These are phyloP conservation scores for Achroia grisella DNA, from an alignment of 1,140 invertebrate species.

Conservation along the genomic window DNA sequence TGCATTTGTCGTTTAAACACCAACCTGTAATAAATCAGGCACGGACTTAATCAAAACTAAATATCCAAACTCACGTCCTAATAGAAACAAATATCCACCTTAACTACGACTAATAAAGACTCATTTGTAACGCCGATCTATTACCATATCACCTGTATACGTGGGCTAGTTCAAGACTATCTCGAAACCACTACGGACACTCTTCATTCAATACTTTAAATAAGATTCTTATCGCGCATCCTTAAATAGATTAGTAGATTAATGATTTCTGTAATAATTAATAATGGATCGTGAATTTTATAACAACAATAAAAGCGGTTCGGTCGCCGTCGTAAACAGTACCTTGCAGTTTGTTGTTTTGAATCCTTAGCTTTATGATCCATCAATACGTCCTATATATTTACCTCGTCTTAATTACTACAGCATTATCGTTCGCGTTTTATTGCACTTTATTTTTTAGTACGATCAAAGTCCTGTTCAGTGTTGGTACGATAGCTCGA, in stretches of 20 bases:
- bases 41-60: conserved; percentile 11
- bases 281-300: conserved; percentile 72
- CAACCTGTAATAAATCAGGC: conserved; percentile 72
- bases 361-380: conserved; percentile 62
- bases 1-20: conserved; percentile 73
- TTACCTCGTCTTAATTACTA: conserved; percentile 65
- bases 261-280: conserved; percentile 73
- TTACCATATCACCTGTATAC: conserved; percentile 10
- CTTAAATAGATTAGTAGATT: conserved; percentile 73
- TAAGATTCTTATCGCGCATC: conserved; percentile 69
- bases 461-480: conserved; percentile 29
- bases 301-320: conserved; percentile 69
- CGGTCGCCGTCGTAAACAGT: conserved; percentile 54
- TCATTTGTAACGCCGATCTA: conserved; percentile 6
- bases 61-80: conserved; percentile 16
- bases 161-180: conserved; percentile 61
- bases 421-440: conserved; percentile 48
- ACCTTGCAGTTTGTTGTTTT: conserved; percentile 62
- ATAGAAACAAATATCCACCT: conserved; percentile 7
- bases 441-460: conserved; percentile 52
- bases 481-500: conserved; percentile 18
- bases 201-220: conserved; percentile 73
- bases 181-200: conserved; percentile 67
- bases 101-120: conserved; percentile 11
- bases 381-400: conserved; percentile 65